Evolutionary conservation across 1,140 invertebrate species (phyloP), one percentile per base, ranked within the genome.

Genomic region (Drosophila varians): DNA sequence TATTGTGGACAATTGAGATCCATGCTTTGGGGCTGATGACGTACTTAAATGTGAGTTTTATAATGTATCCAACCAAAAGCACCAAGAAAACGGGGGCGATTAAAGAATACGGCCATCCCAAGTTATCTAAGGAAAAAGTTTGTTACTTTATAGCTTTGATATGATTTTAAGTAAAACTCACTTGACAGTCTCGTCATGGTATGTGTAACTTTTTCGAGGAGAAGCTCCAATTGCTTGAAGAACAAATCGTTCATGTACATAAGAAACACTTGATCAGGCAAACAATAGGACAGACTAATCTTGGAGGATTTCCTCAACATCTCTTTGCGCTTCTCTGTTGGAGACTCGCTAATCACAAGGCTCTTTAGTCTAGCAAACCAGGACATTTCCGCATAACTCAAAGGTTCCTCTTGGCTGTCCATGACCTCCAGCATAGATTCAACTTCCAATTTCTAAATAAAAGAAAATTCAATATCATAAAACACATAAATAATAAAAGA

Each of bases 31-130:
- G 89, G 58, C 75, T 87, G 12, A 90, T 45, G 0, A 90, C 45
- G 28, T 90, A 89, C n/a, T 90, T 89, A 23, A 90, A 90, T 2
- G 60, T 74, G 0, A 87, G 31, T 38, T 90, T 90, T 11, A 90
- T 21, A 8, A 84, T 49, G 26, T 77, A 90, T 0, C 57, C 65
- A 25, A 89, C 57, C 23, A 90, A 42, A 4, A 11, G 18, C n/a
- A 87, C 38, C 40, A 90, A 16, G 2, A 71, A 40, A 9, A 80
- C 1, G 6, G 72, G 58, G 0, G 77, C 74, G 14, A 90, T 11
- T 0, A 48, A 45, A 25, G 71, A 79, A n/a, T 19, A 90, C 0
- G 89, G 89, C 26, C 79, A 90, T 0, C 56, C 6, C 25, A 12
- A 43, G 14, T 26, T 4, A 16, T 18, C 26, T 25, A 28, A 18